phyloP scores from a whole-genome alignment of 2,888 invertebrate species.

The Thymelicus acteon region DNA sequence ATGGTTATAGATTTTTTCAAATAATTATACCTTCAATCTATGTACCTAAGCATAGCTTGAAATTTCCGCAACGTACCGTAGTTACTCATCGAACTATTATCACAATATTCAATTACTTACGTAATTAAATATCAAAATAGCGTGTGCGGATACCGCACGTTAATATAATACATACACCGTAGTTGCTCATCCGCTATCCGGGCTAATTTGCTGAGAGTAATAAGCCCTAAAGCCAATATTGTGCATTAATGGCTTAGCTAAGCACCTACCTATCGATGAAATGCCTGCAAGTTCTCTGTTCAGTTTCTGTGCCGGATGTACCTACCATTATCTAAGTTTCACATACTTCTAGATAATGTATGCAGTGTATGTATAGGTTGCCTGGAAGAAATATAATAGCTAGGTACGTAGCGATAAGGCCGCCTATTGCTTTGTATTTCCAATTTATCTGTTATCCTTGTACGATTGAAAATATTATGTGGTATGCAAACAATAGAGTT shows the following conservation, averaged over 20 bases:
- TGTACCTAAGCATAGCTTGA: background rate
- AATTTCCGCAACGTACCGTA: background rate
- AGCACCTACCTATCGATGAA: conserved; percentile 13
- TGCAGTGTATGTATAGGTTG: too few relatives aligned
- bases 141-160: conserved; percentile 3
- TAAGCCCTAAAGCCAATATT: conserved; percentile 28
- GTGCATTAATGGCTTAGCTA: conserved; percentile 23
- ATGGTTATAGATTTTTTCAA: too few relatives aligned
- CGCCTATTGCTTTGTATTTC: too few relatives aligned
- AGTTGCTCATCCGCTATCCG: background rate
- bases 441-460: too few relatives aligned
- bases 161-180: conserved; percentile 3
- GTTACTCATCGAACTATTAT: background rate
- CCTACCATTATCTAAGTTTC: conserved; percentile 4
- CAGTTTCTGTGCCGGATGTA: background rate
- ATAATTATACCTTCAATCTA: background rate
- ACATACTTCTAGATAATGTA: background rate
- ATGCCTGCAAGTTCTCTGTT: conserved; percentile 11
- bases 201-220: conserved; percentile 23
- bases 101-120: conserved; percentile 7
- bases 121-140: conserved; percentile 21
- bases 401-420: too few relatives aligned
- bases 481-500: too few relatives aligned
- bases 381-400: background rate
- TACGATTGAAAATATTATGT: too few relatives aligned